Evolutionary conservation across 2,797 vertebrate genomes (phyloP).

Genomic region (Phataginus tetradactyla): DNA sequence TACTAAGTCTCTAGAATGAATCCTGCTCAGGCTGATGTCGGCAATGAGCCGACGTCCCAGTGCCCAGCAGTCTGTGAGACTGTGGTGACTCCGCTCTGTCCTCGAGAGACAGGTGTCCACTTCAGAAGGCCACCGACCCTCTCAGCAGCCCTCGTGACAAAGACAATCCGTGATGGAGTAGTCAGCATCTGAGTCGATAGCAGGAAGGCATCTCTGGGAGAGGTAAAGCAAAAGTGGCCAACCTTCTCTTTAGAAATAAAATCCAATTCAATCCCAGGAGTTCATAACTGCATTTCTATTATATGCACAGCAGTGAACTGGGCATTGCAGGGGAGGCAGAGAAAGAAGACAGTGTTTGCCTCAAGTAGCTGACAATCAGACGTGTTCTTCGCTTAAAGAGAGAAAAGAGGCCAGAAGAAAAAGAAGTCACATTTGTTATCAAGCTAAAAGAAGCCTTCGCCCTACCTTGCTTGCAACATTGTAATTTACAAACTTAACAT

Average conservation of each 20-base stretch:
- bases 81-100: background rate
- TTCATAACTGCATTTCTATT: background rate
- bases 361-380: background rate
- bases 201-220: background rate
- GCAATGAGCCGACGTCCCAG: background rate
- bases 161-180: background rate
- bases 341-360: background rate
- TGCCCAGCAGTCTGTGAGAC: background rate
- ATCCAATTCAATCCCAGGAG: background rate
- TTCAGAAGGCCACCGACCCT: background rate
- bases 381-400: background rate
- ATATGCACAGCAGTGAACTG: background rate
- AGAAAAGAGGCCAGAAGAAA: background rate
- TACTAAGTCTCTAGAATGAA: background rate
- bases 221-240: background rate
- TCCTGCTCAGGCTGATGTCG: background rate
- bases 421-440: background rate
- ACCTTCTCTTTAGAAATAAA: constrained; percentile 24
- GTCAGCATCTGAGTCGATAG: background rate
- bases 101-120: background rate
- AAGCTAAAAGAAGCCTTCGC: background rate
- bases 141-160: background rate
- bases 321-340: background rate
- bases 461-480: background rate
- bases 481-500: background rate